Base-by-base conservation (phyloP, 2,113 vertebrate genomes). In the Progne subis region DNA sequence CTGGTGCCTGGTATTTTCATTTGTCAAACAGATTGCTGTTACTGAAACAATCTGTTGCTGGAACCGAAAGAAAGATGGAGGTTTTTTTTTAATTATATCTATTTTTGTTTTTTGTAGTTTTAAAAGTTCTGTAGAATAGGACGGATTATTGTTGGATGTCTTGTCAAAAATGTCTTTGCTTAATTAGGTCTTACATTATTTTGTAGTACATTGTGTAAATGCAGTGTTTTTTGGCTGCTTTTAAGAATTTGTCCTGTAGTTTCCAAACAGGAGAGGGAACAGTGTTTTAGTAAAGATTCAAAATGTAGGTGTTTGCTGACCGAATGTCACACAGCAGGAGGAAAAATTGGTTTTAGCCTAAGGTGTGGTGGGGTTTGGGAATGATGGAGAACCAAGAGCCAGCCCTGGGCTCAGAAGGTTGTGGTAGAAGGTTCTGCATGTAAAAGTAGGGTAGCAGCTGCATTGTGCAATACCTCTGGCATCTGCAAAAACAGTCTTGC, bases 11-110 rank as follows among this genome's bases (percentile, higher is more conserved):
- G 18, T 81, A 64, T 61, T 70, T 86, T 88, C 29, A 74, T 78
- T 86, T 82, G 43, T 60, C 56, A 81, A 47, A 59, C 91, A 93
- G 86, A 84, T 95, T 86, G 81, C 15, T 91, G 77, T 61, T 97
- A 47, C 29, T 82, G 28, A 81, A 95, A 9, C 88, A 86, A 63
- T 91, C 83, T 94, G 88, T 71, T 93, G 60, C 49, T 90, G 20
- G 44, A 82, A 50, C 41, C 3, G 2, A 57, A 92, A 79, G 69
- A 88, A 55, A 75, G 10, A 68, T 55, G 24, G 43, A 85, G n/a
- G 12, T 4, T 6, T 50, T 93, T 89, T 85, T 77, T 79, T 64
- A 37, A 37, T 37, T 37, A 26, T 34, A 80, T 52, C 69, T 92
- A 23, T 93, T 86, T 93, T 59, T 56, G 34, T 49, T 28, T 60